phyloP scores from a whole-genome alignment of 1,140 invertebrate genomes.

The Brachionus plicatilis region DNA sequence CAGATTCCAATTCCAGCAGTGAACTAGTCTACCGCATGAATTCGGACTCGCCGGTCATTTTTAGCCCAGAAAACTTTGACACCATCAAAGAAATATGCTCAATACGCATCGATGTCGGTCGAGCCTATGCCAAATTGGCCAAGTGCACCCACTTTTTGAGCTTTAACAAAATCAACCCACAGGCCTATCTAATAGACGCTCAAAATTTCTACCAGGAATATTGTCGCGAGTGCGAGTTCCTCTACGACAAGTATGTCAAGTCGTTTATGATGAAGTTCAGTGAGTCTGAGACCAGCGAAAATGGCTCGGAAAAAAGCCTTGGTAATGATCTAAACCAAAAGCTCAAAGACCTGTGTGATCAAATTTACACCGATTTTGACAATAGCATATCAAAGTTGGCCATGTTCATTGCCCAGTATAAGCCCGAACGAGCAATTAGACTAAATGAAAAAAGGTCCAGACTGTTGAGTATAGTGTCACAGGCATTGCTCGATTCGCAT shows the following conservation, averaged over 20 bases:
- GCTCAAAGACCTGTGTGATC: slow-evolving; percentile 17
- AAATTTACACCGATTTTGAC: slow-evolving; percentile 29
- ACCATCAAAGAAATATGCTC: slow-evolving; percentile 25
- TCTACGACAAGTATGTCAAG: slow-evolving; percentile 6
- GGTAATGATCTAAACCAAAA: background rate
- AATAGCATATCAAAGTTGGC: slow-evolving; percentile 6
- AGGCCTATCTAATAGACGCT: background rate
- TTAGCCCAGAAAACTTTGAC: background rate
- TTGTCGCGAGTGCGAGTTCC: slow-evolving; percentile 21
- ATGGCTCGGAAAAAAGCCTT: background rate
- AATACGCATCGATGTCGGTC: slow-evolving; percentile 21
- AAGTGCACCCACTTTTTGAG: slow-evolving; percentile 25
- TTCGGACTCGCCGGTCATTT: background rate
- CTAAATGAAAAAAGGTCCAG: background rate
- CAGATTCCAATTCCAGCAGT: background rate
- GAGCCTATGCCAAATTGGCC: slow-evolving; percentile 31
- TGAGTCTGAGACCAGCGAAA: background rate
- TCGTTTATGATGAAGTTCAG: slow-evolving; percentile 10
- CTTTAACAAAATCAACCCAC: background rate
- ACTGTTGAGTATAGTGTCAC: background rate
- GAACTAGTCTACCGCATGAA: slow-evolving; percentile 22
- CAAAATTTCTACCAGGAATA: slow-evolving; percentile 9
- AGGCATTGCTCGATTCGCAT: background rate
- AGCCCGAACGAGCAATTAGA: background rate
- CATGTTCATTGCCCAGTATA: background rate